Conservation (phyloP, 2,113 vertebrate species). For the Oreochromis spilurus region DNA sequence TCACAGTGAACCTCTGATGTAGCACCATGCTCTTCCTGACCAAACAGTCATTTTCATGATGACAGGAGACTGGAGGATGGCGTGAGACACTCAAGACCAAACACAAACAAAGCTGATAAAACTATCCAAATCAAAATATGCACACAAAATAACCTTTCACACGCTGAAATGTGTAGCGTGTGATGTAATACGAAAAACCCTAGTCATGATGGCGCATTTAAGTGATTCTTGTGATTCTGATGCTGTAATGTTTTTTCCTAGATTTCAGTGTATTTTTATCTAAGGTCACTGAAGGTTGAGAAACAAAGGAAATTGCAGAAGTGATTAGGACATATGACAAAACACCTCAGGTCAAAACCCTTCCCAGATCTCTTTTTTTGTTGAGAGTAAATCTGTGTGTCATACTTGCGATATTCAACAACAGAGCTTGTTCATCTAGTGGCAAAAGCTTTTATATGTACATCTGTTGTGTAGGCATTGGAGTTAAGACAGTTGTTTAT, state of each 20-base stretch:
- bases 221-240: background rate
- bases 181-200: background rate
- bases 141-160: background rate
- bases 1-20: background rate
- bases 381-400: background rate
- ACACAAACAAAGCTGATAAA: background rate
- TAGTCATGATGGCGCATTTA: rapidly evolving
- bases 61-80: background rate
- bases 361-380: background rate
- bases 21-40: background rate
- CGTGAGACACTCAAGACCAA: background rate
- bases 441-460: background rate
- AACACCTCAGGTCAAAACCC: background rate
- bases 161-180: background rate
- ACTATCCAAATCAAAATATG: background rate
- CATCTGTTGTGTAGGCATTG: background rate
- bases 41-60: background rate
- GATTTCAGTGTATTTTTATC: background rate
- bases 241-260: background rate
- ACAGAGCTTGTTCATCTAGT: background rate
- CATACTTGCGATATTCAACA: background rate
- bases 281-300: background rate
- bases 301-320: background rate
- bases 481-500: background rate
- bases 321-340: background rate